phyloP scores from a whole-genome alignment of 2,797 vertebrate genomes.

The Emys orbicularis region DNA sequence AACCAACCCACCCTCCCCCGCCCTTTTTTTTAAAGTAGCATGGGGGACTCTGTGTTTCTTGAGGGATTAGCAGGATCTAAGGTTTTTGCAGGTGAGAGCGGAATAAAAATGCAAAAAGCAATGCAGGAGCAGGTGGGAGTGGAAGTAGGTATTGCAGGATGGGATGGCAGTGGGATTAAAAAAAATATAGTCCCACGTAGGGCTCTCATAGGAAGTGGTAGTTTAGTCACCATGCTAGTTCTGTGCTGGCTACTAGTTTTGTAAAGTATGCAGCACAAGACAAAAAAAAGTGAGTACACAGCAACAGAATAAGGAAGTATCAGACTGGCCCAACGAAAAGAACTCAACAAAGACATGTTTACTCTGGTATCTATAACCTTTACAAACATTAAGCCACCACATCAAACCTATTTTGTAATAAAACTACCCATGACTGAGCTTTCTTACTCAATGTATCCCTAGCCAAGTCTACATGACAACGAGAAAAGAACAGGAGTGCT shows the following conservation, averaged over 20 bases:
- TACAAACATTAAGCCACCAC: not conserved
- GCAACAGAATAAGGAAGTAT: not conserved
- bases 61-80: too few species aligned
- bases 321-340: not conserved
- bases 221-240: accelerated
- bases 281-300: accelerated
- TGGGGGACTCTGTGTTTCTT: too few species aligned
- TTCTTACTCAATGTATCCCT: not conserved
- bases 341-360: not conserved
- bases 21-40: too few species aligned
- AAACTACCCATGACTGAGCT: not conserved
- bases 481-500: not conserved
- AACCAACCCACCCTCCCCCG: too few species aligned
- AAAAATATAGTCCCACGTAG: too few species aligned
- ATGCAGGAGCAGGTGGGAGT: too few species aligned
- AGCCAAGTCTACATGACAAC: not conserved
- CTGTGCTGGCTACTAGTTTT: not conserved
- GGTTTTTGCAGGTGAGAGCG: too few species aligned
- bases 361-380: not conserved
- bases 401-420: not conserved
- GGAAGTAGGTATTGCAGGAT: too few species aligned
- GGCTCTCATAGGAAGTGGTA: not conserved
- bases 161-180: too few species aligned
- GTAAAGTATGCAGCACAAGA: accelerated
- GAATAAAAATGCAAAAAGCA: too few species aligned